Evolutionary conservation across 1,140 invertebrate genomes (phyloP).

Genomic region (Drosophila bipectinata): DNA sequence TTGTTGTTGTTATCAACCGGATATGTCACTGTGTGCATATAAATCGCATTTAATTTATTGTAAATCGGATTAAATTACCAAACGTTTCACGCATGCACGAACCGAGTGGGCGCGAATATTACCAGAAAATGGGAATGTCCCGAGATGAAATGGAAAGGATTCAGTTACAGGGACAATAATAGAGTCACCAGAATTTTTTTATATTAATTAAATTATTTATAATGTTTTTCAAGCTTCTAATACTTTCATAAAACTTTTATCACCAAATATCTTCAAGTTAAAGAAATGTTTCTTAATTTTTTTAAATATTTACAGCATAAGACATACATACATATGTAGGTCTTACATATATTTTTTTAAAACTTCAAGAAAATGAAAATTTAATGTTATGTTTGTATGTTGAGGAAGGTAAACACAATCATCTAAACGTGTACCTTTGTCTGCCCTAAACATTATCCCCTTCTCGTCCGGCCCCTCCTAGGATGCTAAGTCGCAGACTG

Average conservation of each 20-base stretch:
- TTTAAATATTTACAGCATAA: too few relatives aligned
- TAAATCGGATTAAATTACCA: conserved; percentile 83
- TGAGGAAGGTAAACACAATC: neutral
- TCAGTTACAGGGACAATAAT: neutral
- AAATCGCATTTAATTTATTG: conserved; percentile 84
- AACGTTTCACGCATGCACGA: conserved; percentile 72
- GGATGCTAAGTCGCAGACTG: conserved; percentile 34
- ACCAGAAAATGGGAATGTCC: neutral
- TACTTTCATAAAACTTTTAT: too few relatives aligned
- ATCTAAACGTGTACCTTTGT: neutral
- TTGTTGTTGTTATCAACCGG: conserved; percentile 78
- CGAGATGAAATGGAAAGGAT: neutral
- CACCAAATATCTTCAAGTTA: neutral
- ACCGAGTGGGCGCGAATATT: conserved; percentile 9
- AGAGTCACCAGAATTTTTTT: neutral
- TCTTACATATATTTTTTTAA: neutral
- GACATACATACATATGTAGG: neutral
- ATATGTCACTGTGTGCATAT: conserved; percentile 82
- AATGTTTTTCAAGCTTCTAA: too few relatives aligned
- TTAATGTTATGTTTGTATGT: neutral
- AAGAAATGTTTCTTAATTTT: too few relatives aligned
- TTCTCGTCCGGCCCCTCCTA: neutral
- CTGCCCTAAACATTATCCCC: neutral
- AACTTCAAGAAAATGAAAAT: neutral
- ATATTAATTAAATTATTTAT: neutral